These are phyloP conservation scores for Melinaea menophilus DNA, from an alignment of 2,888 invertebrate species.

Conservation along the genomic window DNA sequence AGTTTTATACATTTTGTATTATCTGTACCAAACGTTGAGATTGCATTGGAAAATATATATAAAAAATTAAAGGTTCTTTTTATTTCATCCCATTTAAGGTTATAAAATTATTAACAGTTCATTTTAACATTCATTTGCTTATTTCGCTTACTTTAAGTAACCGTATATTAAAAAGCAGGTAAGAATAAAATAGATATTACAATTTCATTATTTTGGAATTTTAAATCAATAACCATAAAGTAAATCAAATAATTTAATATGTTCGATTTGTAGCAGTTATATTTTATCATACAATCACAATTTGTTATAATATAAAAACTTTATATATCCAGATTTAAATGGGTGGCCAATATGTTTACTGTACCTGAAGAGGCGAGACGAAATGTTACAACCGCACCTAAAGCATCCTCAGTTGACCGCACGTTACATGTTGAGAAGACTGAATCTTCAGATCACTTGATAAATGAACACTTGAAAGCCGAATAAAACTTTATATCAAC, in stretches of 20 bases:
- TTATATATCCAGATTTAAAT: constrained; percentile 59
- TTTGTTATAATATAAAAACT: constrained; percentile 32
- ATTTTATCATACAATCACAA: constrained; percentile 49
- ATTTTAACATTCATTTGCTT: neutral
- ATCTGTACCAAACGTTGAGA: constrained; percentile 74
- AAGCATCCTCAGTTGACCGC: constrained; percentile 40
- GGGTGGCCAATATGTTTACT: constrained; percentile 60
- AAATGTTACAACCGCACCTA: constrained; percentile 35
- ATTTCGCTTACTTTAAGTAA: constrained; percentile 1
- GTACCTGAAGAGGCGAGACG: constrained; percentile 43
- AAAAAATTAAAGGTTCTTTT: constrained; percentile 47
- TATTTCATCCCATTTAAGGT: constrained; percentile 32
- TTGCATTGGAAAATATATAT: constrained; percentile 73
- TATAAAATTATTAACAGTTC: neutral
- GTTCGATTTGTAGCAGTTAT: neutral
- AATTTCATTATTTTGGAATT: neutral
- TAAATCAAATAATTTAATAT: neutral
- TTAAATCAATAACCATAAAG: neutral
- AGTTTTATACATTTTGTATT: constrained; percentile 76
- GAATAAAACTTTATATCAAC: constrained; percentile 24
- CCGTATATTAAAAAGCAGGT: neutral
- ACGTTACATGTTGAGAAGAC: constrained; percentile 31
- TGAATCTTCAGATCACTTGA: constrained; percentile 20
- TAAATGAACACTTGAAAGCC: constrained; percentile 30
- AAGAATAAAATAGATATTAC: neutral